These are phyloP conservation scores for Nemotelus pantherinus DNA, from an alignment of 2,888 invertebrate species.

Conservation along the genomic window DNA sequence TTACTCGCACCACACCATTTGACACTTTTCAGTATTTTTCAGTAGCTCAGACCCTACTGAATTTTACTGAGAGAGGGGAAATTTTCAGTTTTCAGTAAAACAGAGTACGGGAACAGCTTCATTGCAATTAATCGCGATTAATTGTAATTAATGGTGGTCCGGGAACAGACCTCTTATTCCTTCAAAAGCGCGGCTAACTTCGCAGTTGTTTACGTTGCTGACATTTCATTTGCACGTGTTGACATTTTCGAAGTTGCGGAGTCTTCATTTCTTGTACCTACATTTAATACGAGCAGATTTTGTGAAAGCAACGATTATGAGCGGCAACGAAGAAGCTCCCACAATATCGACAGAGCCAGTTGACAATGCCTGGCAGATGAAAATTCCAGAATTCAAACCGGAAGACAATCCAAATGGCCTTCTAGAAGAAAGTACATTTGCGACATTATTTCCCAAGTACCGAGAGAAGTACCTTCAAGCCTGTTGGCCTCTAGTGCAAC, in stretches of 20 bases:
- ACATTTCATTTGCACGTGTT: not conserved
- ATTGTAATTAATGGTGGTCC: too few species aligned
- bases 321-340: constrained; percentile 54
- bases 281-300: not conserved
- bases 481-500: constrained; percentile 95
- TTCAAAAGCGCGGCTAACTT: not conserved
- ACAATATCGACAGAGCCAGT: constrained; percentile 69
- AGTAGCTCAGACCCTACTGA: too few species aligned
- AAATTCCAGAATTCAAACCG: constrained; percentile 86
- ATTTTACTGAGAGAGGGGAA: too few species aligned
- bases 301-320: constrained; percentile 54
- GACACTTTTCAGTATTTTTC: too few species aligned
- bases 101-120: too few species aligned
- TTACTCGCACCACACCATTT: too few species aligned
- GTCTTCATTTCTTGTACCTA: too few species aligned
- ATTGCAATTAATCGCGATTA: too few species aligned
- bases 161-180: too few species aligned
- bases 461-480: constrained; percentile 94
- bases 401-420: constrained; percentile 87
- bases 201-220: not conserved
- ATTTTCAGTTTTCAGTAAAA: too few species aligned
- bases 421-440: constrained; percentile 94
- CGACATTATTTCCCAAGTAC: constrained; percentile 96
- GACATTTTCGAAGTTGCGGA: not conserved
- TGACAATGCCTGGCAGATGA: constrained; percentile 86